Percentiles rank a stretch among this genome's conserved stretches.
Evolutionary conservation across 2,888 invertebrate genomes (phyloP).

Genomic region (Cheilosia variabilis): DNA sequence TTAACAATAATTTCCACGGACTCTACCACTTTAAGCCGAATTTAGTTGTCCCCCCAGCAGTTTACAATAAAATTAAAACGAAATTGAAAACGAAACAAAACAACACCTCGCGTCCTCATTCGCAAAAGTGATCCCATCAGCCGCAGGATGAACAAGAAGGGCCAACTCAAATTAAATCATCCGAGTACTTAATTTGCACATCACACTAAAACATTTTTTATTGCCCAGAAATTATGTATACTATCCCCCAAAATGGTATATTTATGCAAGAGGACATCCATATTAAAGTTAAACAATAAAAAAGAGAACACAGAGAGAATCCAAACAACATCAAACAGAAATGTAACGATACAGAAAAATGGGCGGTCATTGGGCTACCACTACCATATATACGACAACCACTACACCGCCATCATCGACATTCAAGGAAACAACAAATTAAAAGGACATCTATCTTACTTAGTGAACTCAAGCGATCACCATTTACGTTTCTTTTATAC

Average conservation of each 20-base stretch:
- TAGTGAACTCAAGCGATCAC: slow-evolving; percentile 70
- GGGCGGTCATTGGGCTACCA: slow-evolving; percentile 8
- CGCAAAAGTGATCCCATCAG: neutral
- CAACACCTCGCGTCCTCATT: neutral
- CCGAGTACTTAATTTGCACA: slow-evolving; percentile 58
- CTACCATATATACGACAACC: slow-evolving; percentile 3
- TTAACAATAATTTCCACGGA: no score
- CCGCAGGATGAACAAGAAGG: slow-evolving; percentile 1
- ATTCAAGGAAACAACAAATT: slow-evolving; percentile 72
- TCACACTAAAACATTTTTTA: slow-evolving; percentile 51
- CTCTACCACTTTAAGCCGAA: no score
- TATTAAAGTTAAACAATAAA: slow-evolving; percentile 60
- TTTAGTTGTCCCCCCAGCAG: no score
- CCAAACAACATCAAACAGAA: slow-evolving; percentile 19
- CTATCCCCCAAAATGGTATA: slow-evolving; percentile 51
- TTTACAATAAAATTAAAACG: neutral
- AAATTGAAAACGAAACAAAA: neutral
- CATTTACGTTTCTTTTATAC: slow-evolving; percentile 53
- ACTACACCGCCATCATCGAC: slow-evolving; percentile 21
- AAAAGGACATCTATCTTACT: slow-evolving; percentile 74
- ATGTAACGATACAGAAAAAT: slow-evolving; percentile 39
- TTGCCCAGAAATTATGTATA: slow-evolving; percentile 49
- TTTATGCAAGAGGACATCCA: slow-evolving; percentile 61
- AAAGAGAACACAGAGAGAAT: neutral
- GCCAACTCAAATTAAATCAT: slow-evolving; percentile 58